phyloP scores from a whole-genome alignment of 2,113 vertebrate species.

The Xyliphius kryptos region DNA sequence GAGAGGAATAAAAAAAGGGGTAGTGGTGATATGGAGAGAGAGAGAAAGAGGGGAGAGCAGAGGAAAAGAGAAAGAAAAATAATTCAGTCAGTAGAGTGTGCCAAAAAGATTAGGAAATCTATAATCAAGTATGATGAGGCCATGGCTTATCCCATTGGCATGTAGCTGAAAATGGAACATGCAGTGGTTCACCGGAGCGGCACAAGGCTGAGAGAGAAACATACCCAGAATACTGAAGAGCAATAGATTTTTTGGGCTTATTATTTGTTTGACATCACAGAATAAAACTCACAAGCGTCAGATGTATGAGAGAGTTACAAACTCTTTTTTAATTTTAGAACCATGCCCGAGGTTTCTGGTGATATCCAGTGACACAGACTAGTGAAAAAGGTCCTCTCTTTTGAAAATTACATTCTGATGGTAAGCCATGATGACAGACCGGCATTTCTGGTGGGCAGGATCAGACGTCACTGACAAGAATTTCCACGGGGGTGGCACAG shows the following conservation, averaged over 20 bases:
- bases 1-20: not conserved
- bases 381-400: too few species aligned
- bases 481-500: too few species aligned
- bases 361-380: too few species aligned
- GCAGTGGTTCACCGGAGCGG: constrained; percentile 18
- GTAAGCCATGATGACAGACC: constrained; percentile 51
- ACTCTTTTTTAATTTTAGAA: too few species aligned
- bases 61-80: not conserved
- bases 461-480: constrained; percentile 14
- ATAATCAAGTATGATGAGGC: constrained; percentile 25
- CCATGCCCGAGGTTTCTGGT: too few species aligned
- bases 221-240: constrained; percentile 3
- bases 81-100: constrained; percentile 14
- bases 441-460: constrained; percentile 43
- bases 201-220: too few species aligned
- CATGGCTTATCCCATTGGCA: constrained; percentile 25
- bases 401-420: too few species aligned
- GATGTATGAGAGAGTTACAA: constrained; percentile 13
- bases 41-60: not conserved
- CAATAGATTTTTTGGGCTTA: constrained; percentile 8
- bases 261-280: constrained; percentile 5
- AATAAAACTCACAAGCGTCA: constrained; percentile 17
- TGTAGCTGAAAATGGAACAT: constrained; percentile 23
- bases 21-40: not conserved
- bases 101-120: constrained; percentile 13